Evolutionary conservation across 92 coral and sea anemone species (phyloP).

Genomic region (Ricordea florida): DNA sequence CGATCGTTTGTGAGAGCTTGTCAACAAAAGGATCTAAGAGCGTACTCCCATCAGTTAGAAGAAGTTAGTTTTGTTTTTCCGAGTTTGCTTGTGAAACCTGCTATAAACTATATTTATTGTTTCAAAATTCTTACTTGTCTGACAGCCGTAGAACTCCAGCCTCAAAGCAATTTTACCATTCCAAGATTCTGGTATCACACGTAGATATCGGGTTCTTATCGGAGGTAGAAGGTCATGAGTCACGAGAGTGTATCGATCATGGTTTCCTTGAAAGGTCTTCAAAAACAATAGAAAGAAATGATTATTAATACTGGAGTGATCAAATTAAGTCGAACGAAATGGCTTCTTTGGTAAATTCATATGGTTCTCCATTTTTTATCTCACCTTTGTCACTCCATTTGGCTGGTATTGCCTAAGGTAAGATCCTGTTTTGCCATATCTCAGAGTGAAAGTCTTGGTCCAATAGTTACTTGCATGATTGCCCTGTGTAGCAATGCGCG

Average conservation of each 20-base stretch:
- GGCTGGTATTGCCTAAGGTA: neutral
- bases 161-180: conserved; percentile 70
- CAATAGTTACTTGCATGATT: neutral
- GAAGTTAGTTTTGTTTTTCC: too few species aligned
- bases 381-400: neutral
- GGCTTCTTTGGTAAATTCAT: too few species aligned
- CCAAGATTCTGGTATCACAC: conserved; percentile 10
- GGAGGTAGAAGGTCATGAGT: neutral
- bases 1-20: too few species aligned
- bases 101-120: neutral
- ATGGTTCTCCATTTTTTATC: too few species aligned
- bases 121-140: conserved; percentile 32
- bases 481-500: neutral
- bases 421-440: neutral
- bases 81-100: too few species aligned
- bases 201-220: neutral
- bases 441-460: neutral
- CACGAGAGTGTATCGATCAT: neutral
- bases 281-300: neutral
- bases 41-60: too few species aligned
- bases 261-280: neutral
- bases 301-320: too few species aligned
- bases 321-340: too few species aligned
- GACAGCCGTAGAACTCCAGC: conserved; percentile 68
- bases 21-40: neutral